These are phyloP conservation scores for Lethenteron reissneri DNA, from an alignment of 2,113 vertebrate species.

Conservation along the genomic window DNA sequence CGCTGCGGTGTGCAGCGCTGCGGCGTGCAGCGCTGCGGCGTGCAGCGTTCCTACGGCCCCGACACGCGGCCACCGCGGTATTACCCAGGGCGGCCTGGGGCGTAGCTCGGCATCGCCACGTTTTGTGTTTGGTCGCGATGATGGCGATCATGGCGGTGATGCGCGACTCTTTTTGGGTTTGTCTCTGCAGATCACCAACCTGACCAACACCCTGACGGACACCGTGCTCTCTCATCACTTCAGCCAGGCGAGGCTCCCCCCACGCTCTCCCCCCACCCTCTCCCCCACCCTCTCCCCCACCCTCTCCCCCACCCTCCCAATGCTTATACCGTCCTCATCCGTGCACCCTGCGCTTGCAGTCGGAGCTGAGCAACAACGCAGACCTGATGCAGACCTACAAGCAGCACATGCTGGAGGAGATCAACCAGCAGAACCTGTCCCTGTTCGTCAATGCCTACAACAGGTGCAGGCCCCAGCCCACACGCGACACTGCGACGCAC, in stretches of 20 bases:
- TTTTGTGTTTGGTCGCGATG: background rate
- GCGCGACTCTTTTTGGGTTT: background rate
- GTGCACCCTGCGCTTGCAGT: constrained; percentile 24
- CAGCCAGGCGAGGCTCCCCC: constrained; percentile 42
- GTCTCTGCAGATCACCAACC: constrained; percentile 47
- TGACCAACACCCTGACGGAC: constrained; percentile 73
- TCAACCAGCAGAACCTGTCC: constrained; percentile 69
- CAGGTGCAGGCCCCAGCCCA: constrained; percentile 25
- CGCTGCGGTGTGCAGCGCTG: too few species aligned
- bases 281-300: too few species aligned
- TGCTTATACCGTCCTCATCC: too few species aligned
- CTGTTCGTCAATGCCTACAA: constrained; percentile 66
- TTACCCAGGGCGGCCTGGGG: too few species aligned
- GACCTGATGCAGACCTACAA: constrained; percentile 76
- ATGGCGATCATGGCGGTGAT: background rate
- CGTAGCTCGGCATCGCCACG: too few species aligned
- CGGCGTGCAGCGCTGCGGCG: too few species aligned
- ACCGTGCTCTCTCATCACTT: constrained; percentile 75
- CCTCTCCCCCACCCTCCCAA: too few species aligned
- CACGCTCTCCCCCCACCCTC: too few species aligned
- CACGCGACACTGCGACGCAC: too few species aligned
- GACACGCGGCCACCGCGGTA: too few species aligned
- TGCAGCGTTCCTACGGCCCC: too few species aligned
- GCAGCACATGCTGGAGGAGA: constrained; percentile 71
- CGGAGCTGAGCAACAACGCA: constrained; percentile 60